phyloP scores from a whole-genome alignment of 2,888 invertebrate genomes.

The Epiblema foenella region DNA sequence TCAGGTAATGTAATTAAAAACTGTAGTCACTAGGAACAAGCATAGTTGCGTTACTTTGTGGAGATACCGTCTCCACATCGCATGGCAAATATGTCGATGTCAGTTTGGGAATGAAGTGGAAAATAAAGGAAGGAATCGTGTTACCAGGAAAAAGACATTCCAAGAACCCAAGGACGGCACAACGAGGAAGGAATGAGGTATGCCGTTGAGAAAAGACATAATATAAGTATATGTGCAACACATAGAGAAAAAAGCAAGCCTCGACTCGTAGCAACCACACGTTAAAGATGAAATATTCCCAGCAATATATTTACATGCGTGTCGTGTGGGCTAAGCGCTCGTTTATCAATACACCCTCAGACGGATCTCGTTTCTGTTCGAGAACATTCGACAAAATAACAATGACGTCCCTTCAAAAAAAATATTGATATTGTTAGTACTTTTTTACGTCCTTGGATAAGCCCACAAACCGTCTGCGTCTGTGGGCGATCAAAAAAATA shows the following conservation, averaged over 20 bases:
- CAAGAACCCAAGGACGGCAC: not conserved
- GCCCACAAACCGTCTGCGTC: too few species aligned
- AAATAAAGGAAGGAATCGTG: not conserved
- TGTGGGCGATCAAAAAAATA: not conserved
- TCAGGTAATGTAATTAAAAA: too few species aligned
- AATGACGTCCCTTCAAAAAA: slow-evolving; percentile 40
- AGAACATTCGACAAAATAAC: slow-evolving; percentile 45
- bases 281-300: slow-evolving; percentile 73
- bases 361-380: slow-evolving; percentile 53
- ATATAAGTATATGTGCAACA: not conserved
- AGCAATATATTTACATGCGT: slow-evolving; percentile 73
- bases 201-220: not conserved
- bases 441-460: not conserved
- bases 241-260: slow-evolving; percentile 10
- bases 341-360: slow-evolving; percentile 77
- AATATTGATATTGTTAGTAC: slow-evolving; percentile 8
- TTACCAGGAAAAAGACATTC: not conserved
- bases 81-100: too few species aligned
- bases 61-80: too few species aligned
- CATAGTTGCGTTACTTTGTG: too few species aligned
- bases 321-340: slow-evolving; percentile 67
- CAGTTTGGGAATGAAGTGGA: too few species aligned
- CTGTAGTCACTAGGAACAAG: too few species aligned
- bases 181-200: too few species aligned
- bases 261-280: slow-evolving; percentile 47